These are phyloP conservation scores for Brachionus rotundiformis DNA, from an alignment of 1,140 invertebrate genomes.

Conservation along the genomic window DNA sequence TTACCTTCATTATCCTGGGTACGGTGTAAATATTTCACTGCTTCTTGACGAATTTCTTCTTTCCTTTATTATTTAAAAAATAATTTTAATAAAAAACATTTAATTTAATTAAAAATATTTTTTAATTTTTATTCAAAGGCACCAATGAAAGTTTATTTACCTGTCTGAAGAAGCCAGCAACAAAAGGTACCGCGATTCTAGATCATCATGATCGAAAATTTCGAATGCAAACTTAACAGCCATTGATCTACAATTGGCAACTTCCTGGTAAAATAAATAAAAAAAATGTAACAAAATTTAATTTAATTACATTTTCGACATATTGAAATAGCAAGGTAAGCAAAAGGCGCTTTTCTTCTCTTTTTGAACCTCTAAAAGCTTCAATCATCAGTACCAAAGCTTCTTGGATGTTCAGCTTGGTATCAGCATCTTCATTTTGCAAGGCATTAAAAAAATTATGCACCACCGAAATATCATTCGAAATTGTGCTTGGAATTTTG, in stretches of 20 bases:
- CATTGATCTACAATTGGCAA: conserved; percentile 68
- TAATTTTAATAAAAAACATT: neutral
- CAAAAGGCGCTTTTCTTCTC: conserved; percentile 58
- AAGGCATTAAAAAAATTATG: conserved; percentile 72
- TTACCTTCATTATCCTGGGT: conserved; percentile 65
- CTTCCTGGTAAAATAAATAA: conserved; percentile 42
- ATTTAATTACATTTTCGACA: conserved; percentile 21
- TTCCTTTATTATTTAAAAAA: conserved; percentile 67
- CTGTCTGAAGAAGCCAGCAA: conserved; percentile 80
- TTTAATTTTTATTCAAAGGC: too few relatives aligned
- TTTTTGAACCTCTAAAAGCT: conserved; percentile 68
- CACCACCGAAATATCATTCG: conserved; percentile 71
- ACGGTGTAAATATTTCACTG: conserved; percentile 72
- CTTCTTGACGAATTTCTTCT: conserved; percentile 75
- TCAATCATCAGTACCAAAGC: conserved; percentile 72
- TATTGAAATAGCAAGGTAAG: conserved; percentile 54
- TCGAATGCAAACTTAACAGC: conserved; percentile 78
- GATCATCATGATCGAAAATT: conserved; percentile 78
- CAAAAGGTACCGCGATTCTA: conserved; percentile 78
- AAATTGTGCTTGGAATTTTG: conserved; percentile 71
- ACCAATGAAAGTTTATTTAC: conserved; percentile 64
- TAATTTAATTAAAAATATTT: too few relatives aligned
- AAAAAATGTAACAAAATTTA: neutral
- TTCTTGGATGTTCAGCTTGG: conserved; percentile 72
- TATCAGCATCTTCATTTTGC: conserved; percentile 68